Evolutionary conservation across 1,140 invertebrate genomes (phyloP), one percentile per base, ranked within the genome.

Genomic region (Rhynchophorus ferrugineus): DNA sequence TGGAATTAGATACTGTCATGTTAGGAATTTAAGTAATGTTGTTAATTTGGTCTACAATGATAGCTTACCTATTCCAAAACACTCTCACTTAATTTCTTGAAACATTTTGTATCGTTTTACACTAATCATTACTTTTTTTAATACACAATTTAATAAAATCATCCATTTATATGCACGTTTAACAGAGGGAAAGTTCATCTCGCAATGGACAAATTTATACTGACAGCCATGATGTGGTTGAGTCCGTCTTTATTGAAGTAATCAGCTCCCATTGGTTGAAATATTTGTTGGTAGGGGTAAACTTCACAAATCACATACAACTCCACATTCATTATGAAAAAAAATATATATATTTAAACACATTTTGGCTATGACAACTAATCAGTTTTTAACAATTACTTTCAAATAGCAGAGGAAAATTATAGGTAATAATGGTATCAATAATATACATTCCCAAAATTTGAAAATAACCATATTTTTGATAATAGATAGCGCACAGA

Each of bases 191-290:
- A 81, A 85, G 81, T 79, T 78, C 83, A 85, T 84, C 75, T 74
- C 82, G 73, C 75, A 78, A 80, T 75, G 75, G 78, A 83, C 82
- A 85, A 82, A 85, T 87, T 83, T 87, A 87, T 87, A 87, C 84
- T 87, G 84, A 83, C 83, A 85, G 83, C 83, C 82, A 85, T 84
- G 78, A 81, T 84, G 81, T 78, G 76, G 78, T 78, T 78, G 79
- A 80, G 78, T 77, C 79, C 78, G 79, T 81, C 80, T 84, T 85
- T 84, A 81, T 81, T 76, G 74, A 75, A 71, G 72, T 72, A 73
- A 77, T 75, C 74, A 58, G 46, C 64, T 71, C 71, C 73, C 71
- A 82, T 83, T 83, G 81, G 80, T 70, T 63, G 62, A 66, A 59
- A 61, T 39, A 43, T 22, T 17, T 33, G n/a, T 6, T 3, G 42